Conservation (phyloP, 2,797 vertebrate genomes). For the Megaceryle alcyon region DNA sequence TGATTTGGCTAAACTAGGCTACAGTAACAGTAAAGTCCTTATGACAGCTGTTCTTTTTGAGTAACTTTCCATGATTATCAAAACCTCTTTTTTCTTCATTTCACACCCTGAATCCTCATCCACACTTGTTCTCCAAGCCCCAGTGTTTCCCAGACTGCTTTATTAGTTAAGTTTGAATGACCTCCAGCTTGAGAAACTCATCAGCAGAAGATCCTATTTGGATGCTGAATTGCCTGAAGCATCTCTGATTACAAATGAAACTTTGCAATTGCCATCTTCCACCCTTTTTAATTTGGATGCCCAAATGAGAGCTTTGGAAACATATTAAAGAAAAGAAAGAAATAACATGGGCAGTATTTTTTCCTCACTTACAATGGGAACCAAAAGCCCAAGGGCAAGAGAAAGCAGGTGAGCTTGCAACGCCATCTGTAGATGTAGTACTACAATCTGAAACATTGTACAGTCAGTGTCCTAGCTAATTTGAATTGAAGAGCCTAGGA, state of each 20-base stretch:
- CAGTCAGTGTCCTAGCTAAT: not conserved
- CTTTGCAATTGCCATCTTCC: not conserved
- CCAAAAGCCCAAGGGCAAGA: not conserved
- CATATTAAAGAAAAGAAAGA: not conserved
- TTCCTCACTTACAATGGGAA: not conserved
- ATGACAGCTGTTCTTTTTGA: slow-evolving; percentile 38
- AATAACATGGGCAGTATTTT: not conserved
- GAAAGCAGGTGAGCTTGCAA: not conserved
- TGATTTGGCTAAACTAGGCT: not conserved
- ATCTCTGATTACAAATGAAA: not conserved
- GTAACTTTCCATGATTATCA: slow-evolving; percentile 11
- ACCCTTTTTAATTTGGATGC: not conserved
- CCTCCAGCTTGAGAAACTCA: not conserved
- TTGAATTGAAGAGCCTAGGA: not conserved
- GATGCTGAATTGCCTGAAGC: not conserved
- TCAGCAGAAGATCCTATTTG: not conserved
- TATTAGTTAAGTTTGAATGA: not conserved
- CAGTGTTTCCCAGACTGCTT: not conserved
- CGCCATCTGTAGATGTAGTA: not conserved
- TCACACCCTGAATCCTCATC: not conserved
- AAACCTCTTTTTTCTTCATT: not conserved
- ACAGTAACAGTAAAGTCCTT: not conserved
- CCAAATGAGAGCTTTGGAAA: slow-evolving; percentile 7
- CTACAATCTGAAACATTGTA: not conserved
- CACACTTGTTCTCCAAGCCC: not conserved